Base-by-base conservation (phyloP, 2,113 vertebrate species). In the Lampris megalopsis region DNA sequence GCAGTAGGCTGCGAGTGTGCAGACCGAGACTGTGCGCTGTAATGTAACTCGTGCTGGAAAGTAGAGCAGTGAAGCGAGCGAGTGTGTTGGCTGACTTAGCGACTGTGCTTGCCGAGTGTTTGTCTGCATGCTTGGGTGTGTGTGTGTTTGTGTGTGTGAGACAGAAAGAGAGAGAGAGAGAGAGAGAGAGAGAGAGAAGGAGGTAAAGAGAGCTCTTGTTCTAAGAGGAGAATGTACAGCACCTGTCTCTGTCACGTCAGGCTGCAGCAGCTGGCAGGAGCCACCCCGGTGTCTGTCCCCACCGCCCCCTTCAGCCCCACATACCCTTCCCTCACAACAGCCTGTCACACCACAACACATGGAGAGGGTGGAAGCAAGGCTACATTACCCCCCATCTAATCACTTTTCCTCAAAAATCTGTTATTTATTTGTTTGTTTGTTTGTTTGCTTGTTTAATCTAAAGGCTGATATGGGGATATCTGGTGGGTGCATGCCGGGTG, bases 181-280 rank as follows among this genome's bases (percentile, higher is more conserved):
- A 11, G 13, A 53, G 50, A 11, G 11, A 9, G 63, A 73, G 73
- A 74, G 70, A 45, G 13, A 11, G 54, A 36, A 24, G 6, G 54
- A 56, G 52, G 36, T 24, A 47, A n/a, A 58, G 53, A 60, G 37
- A 49, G 63, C 63, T 75, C 37, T 83, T 71, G 74, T 71, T 71
- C 72, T 82, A 84, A 80, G 63, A 63, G 61, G 6, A 59, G 67
- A 68, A 85, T 92, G 79, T 68, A 68, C 78, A 86, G 70, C 92
- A 93, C 90, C 91, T 93, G 91, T 88, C 88, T 83, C 86, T 87
- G 89, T 90, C 89, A 81, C 69, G 81, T 89, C 48, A 91, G 74
- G 66, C 73, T 62, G 75, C 77, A 64, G 75, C 92, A 91, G 89
- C 89, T 89, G 90, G 77, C 80, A 77, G 77, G 71, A 92, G 80